Percentiles rank a stretch among this genome's conserved stretches.
These are phyloP conservation scores for Andrena fulva DNA, from an alignment of 2,888 invertebrate genomes.

Conservation along the genomic window DNA sequence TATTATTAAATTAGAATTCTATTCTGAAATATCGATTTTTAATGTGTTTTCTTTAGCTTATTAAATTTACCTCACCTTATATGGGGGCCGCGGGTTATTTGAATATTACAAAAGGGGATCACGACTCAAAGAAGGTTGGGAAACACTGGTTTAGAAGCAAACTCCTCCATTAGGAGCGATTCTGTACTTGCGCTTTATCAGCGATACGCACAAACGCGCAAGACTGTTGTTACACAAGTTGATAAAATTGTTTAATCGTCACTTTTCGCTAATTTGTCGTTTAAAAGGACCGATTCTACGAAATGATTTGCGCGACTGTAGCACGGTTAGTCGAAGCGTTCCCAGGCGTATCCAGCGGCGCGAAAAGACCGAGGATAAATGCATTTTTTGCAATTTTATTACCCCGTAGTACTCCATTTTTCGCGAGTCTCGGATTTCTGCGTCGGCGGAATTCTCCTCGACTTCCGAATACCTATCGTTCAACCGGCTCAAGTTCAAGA, in stretches of 20 bases:
- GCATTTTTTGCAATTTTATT: conserved; percentile 38
- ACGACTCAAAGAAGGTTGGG: neutral
- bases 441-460: conserved; percentile 47
- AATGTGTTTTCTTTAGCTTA: too few species aligned
- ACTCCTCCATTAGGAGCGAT: neutral
- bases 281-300: neutral
- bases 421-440: conserved; percentile 54
- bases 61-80: too few species aligned
- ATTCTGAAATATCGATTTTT: too few species aligned
- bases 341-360: neutral
- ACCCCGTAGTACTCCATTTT: conserved; percentile 26
- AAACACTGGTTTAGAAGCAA: neutral
- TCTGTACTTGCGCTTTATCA: neutral
- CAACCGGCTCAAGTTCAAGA: conserved; percentile 59
- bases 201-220: neutral
- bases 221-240: neutral
- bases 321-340: neutral
- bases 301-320: neutral
- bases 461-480: conserved; percentile 65
- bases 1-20: too few species aligned
- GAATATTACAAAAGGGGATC: too few species aligned
- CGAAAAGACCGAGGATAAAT: conserved; percentile 24
- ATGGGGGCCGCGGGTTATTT: too few species aligned
- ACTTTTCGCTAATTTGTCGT: neutral
- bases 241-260: neutral